These are phyloP conservation scores for Drosophila mojavensis DNA, from an alignment of 1,140 invertebrate genomes.

Conservation along the genomic window DNA sequence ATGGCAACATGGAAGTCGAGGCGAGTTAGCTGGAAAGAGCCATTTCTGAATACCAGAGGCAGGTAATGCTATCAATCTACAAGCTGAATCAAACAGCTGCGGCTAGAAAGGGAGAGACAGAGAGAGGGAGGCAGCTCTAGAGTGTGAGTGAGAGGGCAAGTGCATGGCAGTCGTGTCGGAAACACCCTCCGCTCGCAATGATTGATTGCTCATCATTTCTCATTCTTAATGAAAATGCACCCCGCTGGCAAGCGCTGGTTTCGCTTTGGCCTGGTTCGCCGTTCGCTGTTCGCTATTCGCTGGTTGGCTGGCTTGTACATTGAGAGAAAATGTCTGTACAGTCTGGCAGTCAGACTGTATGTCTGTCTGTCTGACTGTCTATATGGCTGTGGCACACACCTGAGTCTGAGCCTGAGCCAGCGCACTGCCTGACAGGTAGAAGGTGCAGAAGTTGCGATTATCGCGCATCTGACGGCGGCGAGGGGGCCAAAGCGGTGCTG, in stretches of 20 bases:
- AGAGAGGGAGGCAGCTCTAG: background rate
- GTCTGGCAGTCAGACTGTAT: conserved; percentile 11
- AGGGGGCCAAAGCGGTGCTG: background rate
- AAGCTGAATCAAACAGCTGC: conserved; percentile 67
- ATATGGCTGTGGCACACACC: conserved; percentile 58
- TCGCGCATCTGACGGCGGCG: conserved; percentile 47
- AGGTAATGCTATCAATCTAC: conserved; percentile 83
- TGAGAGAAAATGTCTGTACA: conserved; percentile 29
- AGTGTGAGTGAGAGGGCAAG: conserved; percentile 16
- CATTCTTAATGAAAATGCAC: conserved; percentile 85
- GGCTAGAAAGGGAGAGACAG: conserved; percentile 30
- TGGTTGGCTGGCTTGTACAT: conserved; percentile 53
- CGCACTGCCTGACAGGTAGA: conserved; percentile 54
- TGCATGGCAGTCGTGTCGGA: conserved; percentile 49
- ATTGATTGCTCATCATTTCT: conserved; percentile 85
- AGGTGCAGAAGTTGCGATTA: conserved; percentile 80
- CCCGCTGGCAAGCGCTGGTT: conserved; percentile 82
- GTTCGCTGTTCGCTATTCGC: conserved; percentile 27
- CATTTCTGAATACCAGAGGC: conserved; percentile 79
- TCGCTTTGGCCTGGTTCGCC: conserved; percentile 37
- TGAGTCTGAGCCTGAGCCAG: conserved; percentile 53
- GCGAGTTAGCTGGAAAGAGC: conserved; percentile 35
- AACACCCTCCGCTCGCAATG: conserved; percentile 83
- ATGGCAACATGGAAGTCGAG: conserved; percentile 38
- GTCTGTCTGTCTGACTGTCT: conserved; percentile 15